Evolutionary conservation across 2,113 vertebrate genomes (phyloP).

Genomic region (Gopherus evgoodei): DNA sequence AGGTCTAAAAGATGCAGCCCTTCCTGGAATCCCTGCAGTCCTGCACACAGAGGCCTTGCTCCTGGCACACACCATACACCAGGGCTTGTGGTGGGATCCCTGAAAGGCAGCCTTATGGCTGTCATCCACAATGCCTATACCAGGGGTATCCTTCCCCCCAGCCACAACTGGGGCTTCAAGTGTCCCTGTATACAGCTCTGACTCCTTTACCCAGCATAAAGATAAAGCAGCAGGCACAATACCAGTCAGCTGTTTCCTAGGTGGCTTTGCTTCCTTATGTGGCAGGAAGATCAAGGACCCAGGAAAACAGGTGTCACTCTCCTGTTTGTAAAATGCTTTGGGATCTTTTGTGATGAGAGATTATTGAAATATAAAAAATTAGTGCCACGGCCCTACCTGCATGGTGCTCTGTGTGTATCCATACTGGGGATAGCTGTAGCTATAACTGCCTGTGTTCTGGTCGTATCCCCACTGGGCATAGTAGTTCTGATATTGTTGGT

Average conservation of each 20-base stretch:
- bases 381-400: slow-evolving; percentile 77
- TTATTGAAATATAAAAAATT: neutral
- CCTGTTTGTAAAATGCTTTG: neutral
- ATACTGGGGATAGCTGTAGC: slow-evolving; percentile 90
- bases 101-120: neutral
- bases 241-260: neutral
- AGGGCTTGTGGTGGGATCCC: neutral
- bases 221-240: neutral
- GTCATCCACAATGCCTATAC: accelerated
- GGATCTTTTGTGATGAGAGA: neutral
- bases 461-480: slow-evolving; percentile 93
- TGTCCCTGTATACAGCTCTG: neutral
- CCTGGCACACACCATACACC: neutral
- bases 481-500: slow-evolving; percentile 89
- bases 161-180: neutral
- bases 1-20: neutral
- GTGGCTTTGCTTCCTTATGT: neutral
- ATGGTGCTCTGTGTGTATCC: slow-evolving; percentile 87
- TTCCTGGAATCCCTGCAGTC: neutral
- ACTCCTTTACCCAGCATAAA: neutral
- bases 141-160: neutral
- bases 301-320: neutral
- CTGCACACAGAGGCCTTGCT: neutral
- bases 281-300: neutral
- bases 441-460: slow-evolving; percentile 87